These are phyloP conservation scores for Gymnobelideus leadbeateri DNA, from an alignment of 2,113 vertebrate species.

Conservation along the genomic window DNA sequence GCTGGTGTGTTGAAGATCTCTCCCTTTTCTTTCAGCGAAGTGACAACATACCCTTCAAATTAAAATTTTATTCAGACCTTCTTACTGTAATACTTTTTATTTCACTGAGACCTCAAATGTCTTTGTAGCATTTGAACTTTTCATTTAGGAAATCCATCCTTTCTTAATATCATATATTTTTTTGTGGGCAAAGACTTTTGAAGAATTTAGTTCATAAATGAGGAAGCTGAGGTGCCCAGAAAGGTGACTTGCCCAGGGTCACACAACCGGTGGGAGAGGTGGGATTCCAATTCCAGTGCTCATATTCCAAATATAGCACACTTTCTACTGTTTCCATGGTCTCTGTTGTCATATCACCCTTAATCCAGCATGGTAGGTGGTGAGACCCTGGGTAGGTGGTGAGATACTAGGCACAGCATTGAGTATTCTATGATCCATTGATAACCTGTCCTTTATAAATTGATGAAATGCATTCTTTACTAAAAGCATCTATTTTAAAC, in stretches of 20 bases:
- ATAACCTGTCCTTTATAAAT: conserved; percentile 5
- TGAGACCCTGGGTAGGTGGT: neutral
- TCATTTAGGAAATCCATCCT: neutral
- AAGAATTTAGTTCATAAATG: neutral
- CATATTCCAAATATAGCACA: neutral
- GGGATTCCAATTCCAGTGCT: neutral
- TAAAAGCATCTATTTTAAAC: neutral
- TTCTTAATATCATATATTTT: neutral
- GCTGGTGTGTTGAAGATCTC: neutral
- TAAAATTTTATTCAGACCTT: neutral
- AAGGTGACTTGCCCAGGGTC: neutral
- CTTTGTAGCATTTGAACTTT: conserved; percentile 28
- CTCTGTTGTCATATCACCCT: conserved; percentile 18
- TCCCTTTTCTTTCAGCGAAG: neutral
- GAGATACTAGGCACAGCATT: neutral
- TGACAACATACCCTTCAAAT: neutral
- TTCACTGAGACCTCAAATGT: conserved; percentile 54
- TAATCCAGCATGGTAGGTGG: neutral
- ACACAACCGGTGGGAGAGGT: neutral
- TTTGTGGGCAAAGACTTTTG: neutral
- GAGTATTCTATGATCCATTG: neutral
- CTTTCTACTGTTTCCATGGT: neutral
- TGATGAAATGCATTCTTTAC: neutral
- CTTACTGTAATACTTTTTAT: neutral
- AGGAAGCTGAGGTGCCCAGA: neutral